Evolutionary conservation across 2,113 vertebrate species (phyloP), one percentile per base, ranked within the genome.

Genomic region (Bettongia penicillata): DNA sequence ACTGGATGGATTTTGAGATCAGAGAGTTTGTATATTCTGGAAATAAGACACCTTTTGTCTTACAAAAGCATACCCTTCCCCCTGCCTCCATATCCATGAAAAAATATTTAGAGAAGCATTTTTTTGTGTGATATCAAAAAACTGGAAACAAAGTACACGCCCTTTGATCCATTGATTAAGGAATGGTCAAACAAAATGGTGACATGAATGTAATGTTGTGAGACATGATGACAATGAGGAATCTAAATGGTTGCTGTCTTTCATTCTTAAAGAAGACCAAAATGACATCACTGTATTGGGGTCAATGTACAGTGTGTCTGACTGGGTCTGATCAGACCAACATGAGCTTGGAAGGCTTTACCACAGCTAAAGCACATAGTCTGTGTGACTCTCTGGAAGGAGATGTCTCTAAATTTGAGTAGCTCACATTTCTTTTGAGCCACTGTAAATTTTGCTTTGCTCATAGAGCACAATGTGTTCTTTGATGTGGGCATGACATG

Each of bases 11-110:
- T 84, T 84, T 43, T 43, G 43, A 84, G 19, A 84, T 84, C 68
- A 84, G 68, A 43, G n/a, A 93, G 53, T 90, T 53, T 23, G 90
- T 94, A 51, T 90, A 14, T 93, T 51, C 91, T 47, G 53, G 51
- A 90, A 91, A 47, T 57, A 53, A 94, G 43, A 16, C 16, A 2
- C 48, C 91, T 61, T 91, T 91, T 57, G 51, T 90, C 55, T 92
- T 26, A 93, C 52, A 25, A 95, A 95, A 91, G 28, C 0, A 0
- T 47, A 48, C 93, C 12, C n/a, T 84, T 4, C 8, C 23, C 48
- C 7, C n/a, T 43, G n/a, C 51, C 68, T 94, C 16, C 43, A 57
- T 91, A 51, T 55, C 8, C 37, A 23, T 51, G 47, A 43, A 84
- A 84, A 84, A 84, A 84, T 84, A 84, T 84, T 84, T 84, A 84